Conservation (phyloP, 2,888 invertebrate species). For the Dexiosoma caninum region DNA sequence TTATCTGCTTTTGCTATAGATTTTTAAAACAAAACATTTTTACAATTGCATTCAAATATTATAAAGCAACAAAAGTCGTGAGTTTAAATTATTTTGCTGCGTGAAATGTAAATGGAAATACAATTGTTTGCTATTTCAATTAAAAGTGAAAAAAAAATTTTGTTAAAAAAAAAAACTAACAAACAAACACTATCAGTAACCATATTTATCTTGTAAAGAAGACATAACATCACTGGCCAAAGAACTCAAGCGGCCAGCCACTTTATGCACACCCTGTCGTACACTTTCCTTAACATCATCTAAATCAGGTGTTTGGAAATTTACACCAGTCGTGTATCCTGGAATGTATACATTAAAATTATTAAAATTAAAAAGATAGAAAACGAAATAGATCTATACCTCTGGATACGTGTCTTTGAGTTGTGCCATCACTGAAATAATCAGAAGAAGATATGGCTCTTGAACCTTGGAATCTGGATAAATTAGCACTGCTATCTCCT, state of each 20-base stretch:
- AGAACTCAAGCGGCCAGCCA: constrained; percentile 96
- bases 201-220: constrained; percentile 90
- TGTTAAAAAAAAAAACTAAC: neutral
- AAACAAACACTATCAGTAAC: constrained; percentile 79
- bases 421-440: constrained; percentile 86
- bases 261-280: constrained; percentile 96
- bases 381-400: constrained; percentile 46
- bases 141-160: constrained; percentile 64
- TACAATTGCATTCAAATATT: neutral
- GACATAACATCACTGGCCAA: constrained; percentile 96
- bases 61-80: neutral
- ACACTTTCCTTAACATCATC: constrained; percentile 98
- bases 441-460: constrained; percentile 97
- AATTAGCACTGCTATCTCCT: constrained; percentile 79
- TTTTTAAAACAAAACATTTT: neutral
- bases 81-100: neutral
- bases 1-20: neutral
- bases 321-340: constrained; percentile 72
- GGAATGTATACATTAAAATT: too few species aligned
- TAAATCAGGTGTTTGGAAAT: constrained; percentile 86
- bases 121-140: constrained; percentile 38
- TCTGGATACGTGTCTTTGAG: constrained; percentile 71
- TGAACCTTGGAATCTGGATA: constrained; percentile 92
- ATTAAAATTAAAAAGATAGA: too few species aligned
- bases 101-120: constrained; percentile 28